A percentile compares a stretch with the other conserved stretches of the same genome.
These are phyloP conservation scores for Ceratoteleas bidentatus DNA, from an alignment of 1,140 invertebrate genomes.

Conservation along the genomic window DNA sequence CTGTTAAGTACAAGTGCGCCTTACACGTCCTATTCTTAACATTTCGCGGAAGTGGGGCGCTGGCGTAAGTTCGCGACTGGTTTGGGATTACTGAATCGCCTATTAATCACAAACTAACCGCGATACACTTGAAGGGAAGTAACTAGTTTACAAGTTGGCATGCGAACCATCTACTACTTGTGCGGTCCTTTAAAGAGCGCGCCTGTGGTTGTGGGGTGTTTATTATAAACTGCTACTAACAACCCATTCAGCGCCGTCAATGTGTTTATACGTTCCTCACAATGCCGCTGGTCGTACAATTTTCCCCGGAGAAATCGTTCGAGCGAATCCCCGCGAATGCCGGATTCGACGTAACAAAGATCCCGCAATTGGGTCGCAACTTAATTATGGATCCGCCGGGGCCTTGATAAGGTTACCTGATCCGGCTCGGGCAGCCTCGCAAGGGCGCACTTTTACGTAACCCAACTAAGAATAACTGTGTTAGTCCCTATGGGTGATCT, in stretches of 20 bases:
- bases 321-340: not conserved
- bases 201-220: constrained; percentile 44
- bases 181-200: constrained; percentile 49
- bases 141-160: constrained; percentile 65
- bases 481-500: too few relatives aligned
- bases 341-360: not conserved
- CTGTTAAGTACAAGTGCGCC: constrained; percentile 5
- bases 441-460: too few relatives aligned
- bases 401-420: not conserved
- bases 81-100: constrained; percentile 57
- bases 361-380: not conserved
- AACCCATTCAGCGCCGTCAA: constrained; percentile 50
- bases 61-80: constrained; percentile 36
- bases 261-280: constrained; percentile 15
- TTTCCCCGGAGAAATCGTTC: not conserved
- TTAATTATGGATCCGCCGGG: not conserved
- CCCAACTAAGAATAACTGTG: too few relatives aligned
- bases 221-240: constrained; percentile 63
- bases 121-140: constrained; percentile 57
- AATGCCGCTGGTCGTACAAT: constrained; percentile 10
- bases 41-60: constrained; percentile 39
- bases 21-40: constrained; percentile 25
- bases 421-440: too few relatives aligned
- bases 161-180: constrained; percentile 53
- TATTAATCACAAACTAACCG: constrained; percentile 64